A percentile compares a stretch with the other conserved stretches of the same genome.
Conservation (phyloP, 2,888 invertebrate genomes). For the Conchocele bisecta region DNA sequence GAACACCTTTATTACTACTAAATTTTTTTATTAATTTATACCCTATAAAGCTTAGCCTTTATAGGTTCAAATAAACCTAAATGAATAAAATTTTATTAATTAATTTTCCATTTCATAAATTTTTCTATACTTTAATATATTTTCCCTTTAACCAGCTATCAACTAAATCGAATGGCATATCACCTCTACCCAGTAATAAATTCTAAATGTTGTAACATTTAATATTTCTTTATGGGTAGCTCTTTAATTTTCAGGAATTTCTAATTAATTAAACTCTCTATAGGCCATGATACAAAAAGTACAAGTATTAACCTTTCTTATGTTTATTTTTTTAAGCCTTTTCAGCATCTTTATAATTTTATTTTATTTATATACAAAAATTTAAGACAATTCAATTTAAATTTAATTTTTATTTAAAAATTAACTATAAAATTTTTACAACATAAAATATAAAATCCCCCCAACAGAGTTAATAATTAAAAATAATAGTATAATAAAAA, state of each 20-base stretch:
- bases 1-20: conserved; percentile 3
- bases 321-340: too few relatives aligned
- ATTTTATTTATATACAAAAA: too few relatives aligned
- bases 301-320: not conserved
- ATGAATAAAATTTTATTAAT: not conserved
- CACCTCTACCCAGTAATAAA: conserved; percentile 12
- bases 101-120: not conserved
- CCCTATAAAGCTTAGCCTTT: conserved; percentile 10
- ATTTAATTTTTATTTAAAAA: too few relatives aligned
- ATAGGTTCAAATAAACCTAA: not conserved
- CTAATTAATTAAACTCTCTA: conserved; percentile 6
- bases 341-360: too few relatives aligned
- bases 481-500: too few relatives aligned
- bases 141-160: conserved; percentile 37
- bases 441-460: too few relatives aligned
- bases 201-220: conserved; percentile 26
- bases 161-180: conserved; percentile 19
- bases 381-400: too few relatives aligned
- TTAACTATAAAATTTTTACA: too few relatives aligned
- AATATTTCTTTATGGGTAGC: conserved; percentile 8
- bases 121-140: conserved; percentile 24
- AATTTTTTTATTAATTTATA: not conserved
- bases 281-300: conserved; percentile 44
- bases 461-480: too few relatives aligned
- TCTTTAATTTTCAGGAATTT: conserved; percentile 25